Conservation (phyloP, 2,888 invertebrate species). For the Eulithis testata region DNA sequence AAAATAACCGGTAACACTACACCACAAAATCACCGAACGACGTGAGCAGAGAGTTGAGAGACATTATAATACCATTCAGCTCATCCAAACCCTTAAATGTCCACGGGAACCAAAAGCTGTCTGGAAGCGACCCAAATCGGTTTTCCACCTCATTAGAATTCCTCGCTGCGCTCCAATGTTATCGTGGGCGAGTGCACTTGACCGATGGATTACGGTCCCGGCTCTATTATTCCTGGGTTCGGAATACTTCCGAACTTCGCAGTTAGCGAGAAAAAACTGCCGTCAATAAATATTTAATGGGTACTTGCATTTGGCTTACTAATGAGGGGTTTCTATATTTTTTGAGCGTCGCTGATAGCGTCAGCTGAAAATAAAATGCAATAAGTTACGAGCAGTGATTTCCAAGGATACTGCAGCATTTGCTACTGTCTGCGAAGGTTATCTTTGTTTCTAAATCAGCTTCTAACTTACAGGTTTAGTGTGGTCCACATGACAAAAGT, state of each 20-base stretch:
- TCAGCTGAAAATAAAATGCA: too few species aligned
- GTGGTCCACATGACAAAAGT: too few species aligned
- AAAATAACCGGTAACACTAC: neutral
- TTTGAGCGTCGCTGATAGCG: neutral
- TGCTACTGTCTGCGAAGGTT: too few species aligned
- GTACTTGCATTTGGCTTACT: neutral
- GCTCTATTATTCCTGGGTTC: slow-evolving; percentile 12
- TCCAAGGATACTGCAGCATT: too few species aligned
- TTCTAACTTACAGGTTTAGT: too few species aligned
- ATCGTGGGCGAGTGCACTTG: slow-evolving; percentile 38
- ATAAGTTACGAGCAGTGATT: too few species aligned
- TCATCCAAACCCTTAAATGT: neutral
- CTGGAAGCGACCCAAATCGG: slow-evolving; percentile 46
- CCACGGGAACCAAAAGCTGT: slow-evolving; percentile 7
- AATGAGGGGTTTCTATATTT: neutral
- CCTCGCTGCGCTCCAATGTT: slow-evolving; percentile 31
- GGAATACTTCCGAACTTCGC: neutral
- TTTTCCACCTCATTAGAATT: slow-evolving; percentile 51
- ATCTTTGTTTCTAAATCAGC: too few species aligned
- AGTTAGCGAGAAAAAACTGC: slow-evolving; percentile 12
- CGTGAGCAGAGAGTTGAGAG: neutral
- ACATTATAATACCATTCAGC: neutral
- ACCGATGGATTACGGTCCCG: slow-evolving; percentile 26
- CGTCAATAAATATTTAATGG: slow-evolving; percentile 1
- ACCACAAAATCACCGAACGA: neutral